Percentiles rank a stretch among this genome's conserved stretches.
phyloP scores from a whole-genome alignment of 2,113 vertebrate genomes.

The Colossoma macropomum region DNA sequence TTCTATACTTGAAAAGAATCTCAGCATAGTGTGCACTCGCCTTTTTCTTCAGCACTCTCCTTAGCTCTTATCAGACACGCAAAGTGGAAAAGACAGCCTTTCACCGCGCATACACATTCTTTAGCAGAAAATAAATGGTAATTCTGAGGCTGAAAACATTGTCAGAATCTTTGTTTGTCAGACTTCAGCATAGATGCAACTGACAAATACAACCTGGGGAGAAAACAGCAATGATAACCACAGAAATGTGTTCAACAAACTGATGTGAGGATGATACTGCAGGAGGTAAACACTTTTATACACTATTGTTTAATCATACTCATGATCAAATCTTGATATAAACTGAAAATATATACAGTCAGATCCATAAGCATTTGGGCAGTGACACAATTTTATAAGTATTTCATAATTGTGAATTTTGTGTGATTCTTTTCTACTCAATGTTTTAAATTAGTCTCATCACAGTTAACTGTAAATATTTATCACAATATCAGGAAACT shows the following conservation, averaged over 20 bases:
- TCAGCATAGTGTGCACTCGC: slow-evolving; percentile 8
- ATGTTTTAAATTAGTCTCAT: neutral
- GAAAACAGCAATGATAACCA: neutral
- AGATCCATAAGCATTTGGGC: too few species aligned
- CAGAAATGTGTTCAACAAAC: neutral
- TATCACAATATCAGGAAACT: neutral
- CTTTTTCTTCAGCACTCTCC: neutral
- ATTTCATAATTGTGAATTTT: too few species aligned
- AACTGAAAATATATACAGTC: too few species aligned
- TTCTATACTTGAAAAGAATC: slow-evolving; percentile 31
- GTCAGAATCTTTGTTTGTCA: slow-evolving; percentile 2
- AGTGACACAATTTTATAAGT: too few species aligned
- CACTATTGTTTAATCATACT: too few species aligned
- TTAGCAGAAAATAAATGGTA: slow-evolving; percentile 20
- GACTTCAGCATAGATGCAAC: slow-evolving; percentile 7
- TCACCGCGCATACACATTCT: neutral
- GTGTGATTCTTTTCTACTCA: too few species aligned
- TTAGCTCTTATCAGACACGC: neutral
- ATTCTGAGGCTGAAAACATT: neutral
- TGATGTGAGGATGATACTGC: neutral
- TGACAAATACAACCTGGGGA: neutral
- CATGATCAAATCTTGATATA: too few species aligned
- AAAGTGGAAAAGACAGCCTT: slow-evolving; percentile 3
- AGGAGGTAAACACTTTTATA: neutral
- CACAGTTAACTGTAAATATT: neutral